phyloP scores from a whole-genome alignment of 2,113 vertebrate genomes.

The Notiomystis cincta region DNA sequence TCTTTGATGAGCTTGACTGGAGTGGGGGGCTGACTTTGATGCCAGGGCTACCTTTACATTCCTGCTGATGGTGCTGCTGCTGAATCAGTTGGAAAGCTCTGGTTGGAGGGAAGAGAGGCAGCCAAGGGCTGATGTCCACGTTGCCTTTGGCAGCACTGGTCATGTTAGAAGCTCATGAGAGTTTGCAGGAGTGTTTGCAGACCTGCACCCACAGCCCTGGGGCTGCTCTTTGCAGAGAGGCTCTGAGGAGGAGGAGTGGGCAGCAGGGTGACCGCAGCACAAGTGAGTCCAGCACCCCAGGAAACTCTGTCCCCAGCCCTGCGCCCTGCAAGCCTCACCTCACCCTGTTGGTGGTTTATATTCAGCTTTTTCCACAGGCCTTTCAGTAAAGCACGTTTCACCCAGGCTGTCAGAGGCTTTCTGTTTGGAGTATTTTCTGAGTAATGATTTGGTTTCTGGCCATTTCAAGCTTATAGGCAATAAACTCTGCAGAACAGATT shows the following conservation, averaged over 20 bases:
- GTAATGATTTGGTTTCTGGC: conserved; percentile 22
- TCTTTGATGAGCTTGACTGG: neutral
- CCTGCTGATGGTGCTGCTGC: neutral
- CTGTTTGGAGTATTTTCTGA: conserved; percentile 10
- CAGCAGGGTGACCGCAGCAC: neutral
- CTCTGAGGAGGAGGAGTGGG: neutral
- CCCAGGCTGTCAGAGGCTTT: neutral
- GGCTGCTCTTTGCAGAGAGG: neutral
- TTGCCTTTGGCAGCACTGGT: neutral
- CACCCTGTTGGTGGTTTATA: neutral
- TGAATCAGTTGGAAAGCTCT: neutral
- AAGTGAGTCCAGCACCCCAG: neutral
- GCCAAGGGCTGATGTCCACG: neutral
- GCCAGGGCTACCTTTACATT: neutral
- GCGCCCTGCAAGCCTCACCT: rapidly evolving
- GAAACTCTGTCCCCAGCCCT: neutral
- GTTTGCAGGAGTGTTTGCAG: neutral
- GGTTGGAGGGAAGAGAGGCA: neutral
- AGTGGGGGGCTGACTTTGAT: neutral
- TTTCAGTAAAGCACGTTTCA: neutral
- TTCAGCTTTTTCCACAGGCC: neutral
- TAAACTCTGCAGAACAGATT: neutral
- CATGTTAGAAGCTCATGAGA: neutral
- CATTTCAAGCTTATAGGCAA: conserved; percentile 24
- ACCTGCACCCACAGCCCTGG: neutral